Evolutionary conservation across 92 coral and sea anemone species (phyloP).

Genomic region (Blastomussa wellsi): DNA sequence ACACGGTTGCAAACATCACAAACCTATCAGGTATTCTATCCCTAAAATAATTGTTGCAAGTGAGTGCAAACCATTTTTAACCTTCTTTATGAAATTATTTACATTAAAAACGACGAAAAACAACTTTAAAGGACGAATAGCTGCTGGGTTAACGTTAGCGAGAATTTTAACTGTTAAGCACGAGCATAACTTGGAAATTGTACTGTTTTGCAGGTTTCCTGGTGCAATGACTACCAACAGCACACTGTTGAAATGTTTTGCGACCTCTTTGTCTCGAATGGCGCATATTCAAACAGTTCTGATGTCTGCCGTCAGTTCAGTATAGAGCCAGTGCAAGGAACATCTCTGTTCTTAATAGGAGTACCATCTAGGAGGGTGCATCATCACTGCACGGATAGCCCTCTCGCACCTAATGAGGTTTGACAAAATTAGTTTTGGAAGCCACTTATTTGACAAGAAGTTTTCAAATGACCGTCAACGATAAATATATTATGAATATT

Average conservation of each 20-base stretch:
- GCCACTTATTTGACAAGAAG: too few relatives aligned
- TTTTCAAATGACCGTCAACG: too few relatives aligned
- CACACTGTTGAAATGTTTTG: constrained; percentile 55
- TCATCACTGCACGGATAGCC: constrained; percentile 2
- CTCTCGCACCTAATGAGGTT: constrained; percentile 9
- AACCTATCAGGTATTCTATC: background rate
- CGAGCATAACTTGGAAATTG: background rate
- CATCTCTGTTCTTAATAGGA: constrained; percentile 25
- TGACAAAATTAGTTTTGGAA: background rate
- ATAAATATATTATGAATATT: too few relatives aligned
- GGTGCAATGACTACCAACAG: constrained; percentile 75
- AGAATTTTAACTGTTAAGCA: background rate
- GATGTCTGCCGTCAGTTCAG: constrained; percentile 64
- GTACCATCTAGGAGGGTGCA: constrained; percentile 12
- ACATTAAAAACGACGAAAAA: background rate
- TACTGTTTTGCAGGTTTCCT: constrained; percentile 44
- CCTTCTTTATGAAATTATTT: too few relatives aligned
- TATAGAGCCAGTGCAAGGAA: constrained; percentile 42
- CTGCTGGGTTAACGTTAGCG: too few relatives aligned
- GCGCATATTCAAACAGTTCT: constrained; percentile 45
- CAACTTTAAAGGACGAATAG: too few relatives aligned
- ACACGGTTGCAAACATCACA: background rate
- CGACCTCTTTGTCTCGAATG: constrained; percentile 23
- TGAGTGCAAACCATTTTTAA: too few relatives aligned
- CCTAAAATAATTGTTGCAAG: background rate